Evolutionary conservation across 2,888 invertebrate species (phyloP).

Genomic region (Drosophila borborema): DNA sequence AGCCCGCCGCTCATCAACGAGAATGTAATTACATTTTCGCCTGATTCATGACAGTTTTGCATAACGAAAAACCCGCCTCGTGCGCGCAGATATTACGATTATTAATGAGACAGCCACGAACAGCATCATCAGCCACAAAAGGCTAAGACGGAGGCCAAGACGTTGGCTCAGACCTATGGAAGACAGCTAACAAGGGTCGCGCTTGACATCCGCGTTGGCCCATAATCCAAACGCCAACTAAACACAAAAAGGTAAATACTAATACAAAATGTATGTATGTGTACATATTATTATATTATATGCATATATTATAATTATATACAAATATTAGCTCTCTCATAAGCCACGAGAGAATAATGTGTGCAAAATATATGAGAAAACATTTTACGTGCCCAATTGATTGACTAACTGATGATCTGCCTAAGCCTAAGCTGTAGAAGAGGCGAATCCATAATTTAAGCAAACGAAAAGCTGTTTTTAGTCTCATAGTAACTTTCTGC

Average conservation of each 20-base stretch:
- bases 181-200: conserved; percentile 24
- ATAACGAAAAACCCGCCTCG: conserved; percentile 59
- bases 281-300: not conserved
- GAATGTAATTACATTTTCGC: conserved; percentile 77
- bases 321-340: not conserved
- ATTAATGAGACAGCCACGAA: conserved; percentile 72
- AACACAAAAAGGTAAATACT: conserved; percentile 11
- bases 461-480: too few relatives aligned
- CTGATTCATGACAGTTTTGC: conserved; percentile 80
- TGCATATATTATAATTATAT: not conserved
- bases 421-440: not conserved
- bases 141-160: conserved; percentile 23
- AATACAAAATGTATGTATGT: not conserved
- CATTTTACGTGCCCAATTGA: not conserved
- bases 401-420: not conserved
- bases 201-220: conserved; percentile 17
- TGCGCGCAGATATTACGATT: conserved; percentile 67
- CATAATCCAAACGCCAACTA: conserved; percentile 2
- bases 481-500: too few relatives aligned
- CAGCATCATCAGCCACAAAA: conserved; percentile 50
- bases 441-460: too few relatives aligned
- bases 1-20: conserved; percentile 68
- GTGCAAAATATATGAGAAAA: not conserved
- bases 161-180: conserved; percentile 7
- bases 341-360: not conserved